A percentile compares a stretch with the other conserved stretches of the same genome.
These are phyloP conservation scores for Poeciliopsis turneri DNA, from an alignment of 2,797 vertebrate species.

Conservation along the genomic window DNA sequence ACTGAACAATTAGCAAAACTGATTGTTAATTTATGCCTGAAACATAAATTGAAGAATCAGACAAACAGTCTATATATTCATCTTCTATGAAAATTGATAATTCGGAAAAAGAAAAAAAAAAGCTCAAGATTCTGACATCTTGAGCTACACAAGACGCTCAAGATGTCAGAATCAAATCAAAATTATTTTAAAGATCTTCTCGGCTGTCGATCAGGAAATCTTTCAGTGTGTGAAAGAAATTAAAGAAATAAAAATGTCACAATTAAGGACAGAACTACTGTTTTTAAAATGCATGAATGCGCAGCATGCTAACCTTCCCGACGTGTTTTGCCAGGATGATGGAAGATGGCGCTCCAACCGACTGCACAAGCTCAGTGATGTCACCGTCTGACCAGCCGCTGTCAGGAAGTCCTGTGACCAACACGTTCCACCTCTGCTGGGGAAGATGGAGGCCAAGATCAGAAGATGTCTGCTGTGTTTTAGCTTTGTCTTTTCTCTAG, in stretches of 20 bases:
- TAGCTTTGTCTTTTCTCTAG: neutral
- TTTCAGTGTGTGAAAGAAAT: neutral
- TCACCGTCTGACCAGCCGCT: conserved; percentile 80
- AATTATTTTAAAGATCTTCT: neutral
- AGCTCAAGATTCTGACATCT: neutral
- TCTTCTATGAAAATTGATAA: neutral
- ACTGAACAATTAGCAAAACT: too few relatives aligned
- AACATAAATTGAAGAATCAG: neutral
- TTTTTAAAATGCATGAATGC: neutral
- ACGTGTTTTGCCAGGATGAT: conserved; percentile 80
- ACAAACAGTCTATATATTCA: neutral
- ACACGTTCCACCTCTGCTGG: conserved; percentile 68
- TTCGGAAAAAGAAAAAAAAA: neutral
- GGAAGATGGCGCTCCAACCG: conserved; percentile 81
- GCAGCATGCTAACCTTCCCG: conserved; percentile 78
- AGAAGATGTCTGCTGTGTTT: neutral
- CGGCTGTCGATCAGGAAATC: neutral
- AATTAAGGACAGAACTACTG: neutral
- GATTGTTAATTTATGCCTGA: neutral
- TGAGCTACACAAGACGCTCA: neutral
- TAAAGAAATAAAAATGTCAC: neutral
- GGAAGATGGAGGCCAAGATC: neutral
- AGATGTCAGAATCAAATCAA: neutral
- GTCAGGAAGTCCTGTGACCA: conserved; percentile 84
- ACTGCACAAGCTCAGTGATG: conserved; percentile 80